These are phyloP conservation scores for Oryzias celebensis DNA, from an alignment of 2,113 vertebrate genomes.

Conservation along the genomic window DNA sequence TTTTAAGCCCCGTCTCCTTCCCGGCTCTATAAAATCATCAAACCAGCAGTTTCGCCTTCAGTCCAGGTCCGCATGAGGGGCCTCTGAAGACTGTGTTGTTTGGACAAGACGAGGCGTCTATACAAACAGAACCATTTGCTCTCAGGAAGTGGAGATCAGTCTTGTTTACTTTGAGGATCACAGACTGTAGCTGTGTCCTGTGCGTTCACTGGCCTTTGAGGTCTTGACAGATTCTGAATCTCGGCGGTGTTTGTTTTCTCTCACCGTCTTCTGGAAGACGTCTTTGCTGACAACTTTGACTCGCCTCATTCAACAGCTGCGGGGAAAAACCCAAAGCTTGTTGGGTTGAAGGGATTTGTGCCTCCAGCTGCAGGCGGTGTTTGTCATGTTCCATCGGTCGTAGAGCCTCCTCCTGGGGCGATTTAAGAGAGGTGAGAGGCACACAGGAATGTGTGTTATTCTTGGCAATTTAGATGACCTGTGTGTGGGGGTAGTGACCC, in stretches of 20 bases:
- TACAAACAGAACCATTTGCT: conserved; percentile 51
- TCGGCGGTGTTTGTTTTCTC: conserved; percentile 36
- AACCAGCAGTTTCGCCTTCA: conserved; percentile 41
- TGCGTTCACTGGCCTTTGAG: conserved; percentile 24
- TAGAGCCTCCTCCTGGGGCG: conserved; percentile 25
- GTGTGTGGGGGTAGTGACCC: conserved; percentile 32
- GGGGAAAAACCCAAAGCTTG: background rate
- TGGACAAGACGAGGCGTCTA: conserved; percentile 44
- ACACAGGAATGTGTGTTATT: conserved; percentile 64
- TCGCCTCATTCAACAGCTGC: conserved; percentile 24
- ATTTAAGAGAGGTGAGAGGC: conserved; percentile 43
- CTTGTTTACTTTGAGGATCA: conserved; percentile 39
- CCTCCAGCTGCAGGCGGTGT: conserved; percentile 36
- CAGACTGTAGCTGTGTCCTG: conserved; percentile 1
- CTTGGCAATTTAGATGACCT: conserved; percentile 51
- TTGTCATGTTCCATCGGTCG: conserved; percentile 44
- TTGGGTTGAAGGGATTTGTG: background rate
- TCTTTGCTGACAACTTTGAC: conserved; percentile 15
- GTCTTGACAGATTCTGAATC: conserved; percentile 21
- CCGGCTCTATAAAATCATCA: conserved; percentile 59
- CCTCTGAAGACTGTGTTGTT: conserved; percentile 52
- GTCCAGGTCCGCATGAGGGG: conserved; percentile 4
- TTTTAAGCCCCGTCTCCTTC: conserved; percentile 1
- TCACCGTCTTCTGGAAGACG: conserved; percentile 4
- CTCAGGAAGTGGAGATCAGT: conserved; percentile 21